Evolutionary conservation across 2,797 vertebrate species (phyloP).

Genomic region (Menidia menidia): DNA sequence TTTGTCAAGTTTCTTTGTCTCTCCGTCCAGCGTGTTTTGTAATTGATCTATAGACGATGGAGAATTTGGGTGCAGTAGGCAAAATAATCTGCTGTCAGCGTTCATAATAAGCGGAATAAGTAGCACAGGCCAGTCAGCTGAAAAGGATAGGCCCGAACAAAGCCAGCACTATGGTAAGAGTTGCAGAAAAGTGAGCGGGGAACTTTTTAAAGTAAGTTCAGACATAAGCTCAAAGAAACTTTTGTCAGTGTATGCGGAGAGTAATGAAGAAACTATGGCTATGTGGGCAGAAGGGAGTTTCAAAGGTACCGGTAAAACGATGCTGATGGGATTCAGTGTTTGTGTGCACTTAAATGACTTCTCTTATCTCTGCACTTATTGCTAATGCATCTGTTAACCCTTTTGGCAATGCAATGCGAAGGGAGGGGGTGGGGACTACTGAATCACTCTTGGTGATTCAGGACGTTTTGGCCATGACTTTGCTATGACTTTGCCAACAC

Average conservation of each 20-base stretch:
- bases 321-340: slow-evolving; percentile 12
- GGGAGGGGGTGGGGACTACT: neutral
- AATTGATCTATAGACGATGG: slow-evolving; percentile 43
- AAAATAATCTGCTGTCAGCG: slow-evolving; percentile 67
- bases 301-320: slow-evolving; percentile 8
- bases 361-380: slow-evolving; percentile 28
- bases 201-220: neutral
- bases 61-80: slow-evolving; percentile 64
- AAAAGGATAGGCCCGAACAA: slow-evolving; percentile 55
- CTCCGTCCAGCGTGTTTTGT: slow-evolving; percentile 31
- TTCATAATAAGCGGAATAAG: slow-evolving; percentile 67
- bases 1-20: slow-evolving; percentile 62
- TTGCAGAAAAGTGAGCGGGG: slow-evolving; percentile 34
- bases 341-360: slow-evolving; percentile 24
- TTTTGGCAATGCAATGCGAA: slow-evolving; percentile 3
- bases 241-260: neutral
- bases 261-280: neutral
- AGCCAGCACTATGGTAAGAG: slow-evolving; percentile 29
- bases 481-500: slow-evolving; percentile 13
- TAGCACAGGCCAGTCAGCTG: slow-evolving; percentile 55
- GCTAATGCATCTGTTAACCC: slow-evolving; percentile 65
- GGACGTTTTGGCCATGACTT: too few species aligned
- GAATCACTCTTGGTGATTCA: slow-evolving; percentile 15
- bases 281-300: slow-evolving; percentile 5
- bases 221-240: neutral